Evolutionary conservation across 2,888 invertebrate genomes (phyloP).

Genomic region (Orthosia incerta): DNA sequence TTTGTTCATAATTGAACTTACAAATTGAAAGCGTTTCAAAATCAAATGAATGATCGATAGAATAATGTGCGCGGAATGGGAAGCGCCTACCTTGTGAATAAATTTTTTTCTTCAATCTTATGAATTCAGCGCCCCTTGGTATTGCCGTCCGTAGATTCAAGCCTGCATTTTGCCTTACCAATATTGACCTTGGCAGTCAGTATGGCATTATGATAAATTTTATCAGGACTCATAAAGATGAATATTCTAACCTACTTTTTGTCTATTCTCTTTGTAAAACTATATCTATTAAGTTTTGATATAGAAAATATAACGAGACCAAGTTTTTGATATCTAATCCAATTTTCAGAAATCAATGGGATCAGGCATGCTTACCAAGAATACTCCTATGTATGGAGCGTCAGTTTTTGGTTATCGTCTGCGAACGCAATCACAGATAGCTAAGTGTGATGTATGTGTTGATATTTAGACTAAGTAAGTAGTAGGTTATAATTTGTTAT

Average conservation of each 20-base stretch:
- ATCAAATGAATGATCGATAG: not conserved
- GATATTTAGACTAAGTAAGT: too few species aligned
- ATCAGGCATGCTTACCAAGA: conserved; percentile 11
- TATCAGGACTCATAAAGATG: not conserved
- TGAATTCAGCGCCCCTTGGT: not conserved
- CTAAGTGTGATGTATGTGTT: too few species aligned
- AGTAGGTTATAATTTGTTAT: too few species aligned
- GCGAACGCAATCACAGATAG: conserved; percentile 22
- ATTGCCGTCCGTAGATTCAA: not conserved
- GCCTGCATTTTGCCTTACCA: not conserved
- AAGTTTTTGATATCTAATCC: not conserved
- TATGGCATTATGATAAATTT: not conserved
- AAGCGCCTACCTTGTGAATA: not conserved
- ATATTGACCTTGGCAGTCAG: not conserved
- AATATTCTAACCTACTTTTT: not conserved
- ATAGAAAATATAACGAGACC: not conserved
- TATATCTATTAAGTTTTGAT: not conserved
- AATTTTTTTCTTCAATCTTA: not conserved
- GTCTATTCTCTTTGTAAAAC: not conserved
- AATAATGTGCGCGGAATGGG: not conserved
- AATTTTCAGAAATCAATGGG: conserved; percentile 24
- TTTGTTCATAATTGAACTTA: not conserved
- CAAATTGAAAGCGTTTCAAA: not conserved
- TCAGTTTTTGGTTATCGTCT: conserved; percentile 39
- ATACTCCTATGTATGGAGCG: conserved; percentile 9